A percentile compares a stretch with the other conserved stretches of the same genome.
phyloP scores from a whole-genome alignment of 1,140 invertebrate genomes.

The Tetramorium alpestre region DNA sequence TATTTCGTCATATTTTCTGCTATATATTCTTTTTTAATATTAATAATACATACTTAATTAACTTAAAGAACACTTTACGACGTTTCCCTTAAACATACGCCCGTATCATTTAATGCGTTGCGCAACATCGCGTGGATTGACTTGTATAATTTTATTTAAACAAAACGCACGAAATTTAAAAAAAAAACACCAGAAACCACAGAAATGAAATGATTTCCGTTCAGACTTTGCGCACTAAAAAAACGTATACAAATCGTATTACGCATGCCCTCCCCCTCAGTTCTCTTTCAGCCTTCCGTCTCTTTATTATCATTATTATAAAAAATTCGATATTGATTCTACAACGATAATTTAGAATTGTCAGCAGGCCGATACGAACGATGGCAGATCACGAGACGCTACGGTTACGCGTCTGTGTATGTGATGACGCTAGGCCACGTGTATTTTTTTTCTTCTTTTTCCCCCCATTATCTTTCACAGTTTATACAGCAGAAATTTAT shows the following conservation, averaged over 20 bases:
- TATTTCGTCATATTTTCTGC: constrained; percentile 27
- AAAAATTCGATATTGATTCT: constrained; percentile 10
- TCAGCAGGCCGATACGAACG: constrained; percentile 46
- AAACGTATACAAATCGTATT: constrained; percentile 48
- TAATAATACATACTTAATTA: constrained; percentile 62
- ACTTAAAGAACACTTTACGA: constrained; percentile 67
- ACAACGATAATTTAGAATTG: constrained; percentile 54
- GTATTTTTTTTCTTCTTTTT: not conserved
- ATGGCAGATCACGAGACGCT: constrained; percentile 24
- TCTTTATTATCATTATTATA: constrained; percentile 48
- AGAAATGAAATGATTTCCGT: constrained; percentile 44
- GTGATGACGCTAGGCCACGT: not conserved
- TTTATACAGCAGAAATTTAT: not conserved
- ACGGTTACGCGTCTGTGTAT: not conserved
- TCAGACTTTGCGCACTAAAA: constrained; percentile 40
- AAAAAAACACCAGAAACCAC: constrained; percentile 39
- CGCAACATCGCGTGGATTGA: constrained; percentile 40
- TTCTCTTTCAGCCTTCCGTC: constrained; percentile 47
- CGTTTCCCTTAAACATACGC: constrained; percentile 64
- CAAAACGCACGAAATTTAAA: constrained; percentile 29
- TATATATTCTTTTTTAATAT: not conserved
- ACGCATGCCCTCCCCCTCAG: not conserved
- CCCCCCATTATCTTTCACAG: not conserved
- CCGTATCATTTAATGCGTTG: constrained; percentile 50
- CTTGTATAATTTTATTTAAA: constrained; percentile 31